A percentile compares a stretch with the other conserved stretches of the same genome.
Evolutionary conservation across 2,797 vertebrate genomes (phyloP).

Genomic region (Neosilurus hyrtlii): DNA sequence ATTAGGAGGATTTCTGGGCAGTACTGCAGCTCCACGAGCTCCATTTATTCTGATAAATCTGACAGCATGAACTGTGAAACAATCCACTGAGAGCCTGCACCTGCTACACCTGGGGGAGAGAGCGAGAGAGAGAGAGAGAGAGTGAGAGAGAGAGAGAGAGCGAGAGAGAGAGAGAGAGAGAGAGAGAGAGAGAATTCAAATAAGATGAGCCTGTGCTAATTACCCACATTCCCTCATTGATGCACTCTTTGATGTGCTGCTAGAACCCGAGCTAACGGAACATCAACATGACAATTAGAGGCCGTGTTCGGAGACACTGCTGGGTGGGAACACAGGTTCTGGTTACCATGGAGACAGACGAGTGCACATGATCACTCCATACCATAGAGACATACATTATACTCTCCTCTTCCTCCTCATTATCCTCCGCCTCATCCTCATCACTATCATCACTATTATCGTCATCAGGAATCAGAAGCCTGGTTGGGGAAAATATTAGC

Average conservation of each 20-base stretch:
- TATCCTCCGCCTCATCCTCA: background rate
- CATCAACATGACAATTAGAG: slow-evolving; percentile 40
- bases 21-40: background rate
- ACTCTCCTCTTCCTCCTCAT: background rate
- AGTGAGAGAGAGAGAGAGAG: background rate
- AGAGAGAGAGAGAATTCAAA: background rate
- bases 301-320: slow-evolving; percentile 37
- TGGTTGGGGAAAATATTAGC: background rate
- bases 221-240: background rate
- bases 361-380: slow-evolving; percentile 43
- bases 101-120: background rate
- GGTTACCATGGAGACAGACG: slow-evolving; percentile 74
- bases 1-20: slow-evolving; percentile 6
- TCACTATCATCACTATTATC: background rate
- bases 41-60: slow-evolving; percentile 16
- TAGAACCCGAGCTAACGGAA: slow-evolving; percentile 40
- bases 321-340: slow-evolving; percentile 47
- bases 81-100: slow-evolving; percentile 18
- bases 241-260: slow-evolving; percentile 32
- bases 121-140: background rate
- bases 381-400: slow-evolving; percentile 11
- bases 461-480: background rate
- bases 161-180: background rate
- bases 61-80: slow-evolving; percentile 8
- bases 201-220: background rate